Base-by-base conservation (phyloP, 2,113 vertebrate genomes). In the Leptobrachium ailaonicum region DNA sequence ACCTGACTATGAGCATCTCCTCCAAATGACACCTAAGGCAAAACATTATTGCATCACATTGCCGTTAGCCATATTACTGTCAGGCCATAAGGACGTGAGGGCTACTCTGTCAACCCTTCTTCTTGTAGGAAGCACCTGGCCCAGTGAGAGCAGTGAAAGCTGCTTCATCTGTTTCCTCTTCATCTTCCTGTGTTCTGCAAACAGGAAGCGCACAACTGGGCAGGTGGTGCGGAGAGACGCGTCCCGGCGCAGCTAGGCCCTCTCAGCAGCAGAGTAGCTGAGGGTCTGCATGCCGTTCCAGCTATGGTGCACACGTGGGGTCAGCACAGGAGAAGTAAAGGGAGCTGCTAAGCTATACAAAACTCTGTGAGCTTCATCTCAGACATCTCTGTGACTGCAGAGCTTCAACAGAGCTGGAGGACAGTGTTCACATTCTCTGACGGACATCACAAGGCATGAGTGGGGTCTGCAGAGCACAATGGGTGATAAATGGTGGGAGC, bases 121-220 rank as follows among this genome's bases (percentile, higher is more conserved):
- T 68, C 53, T 79, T 2, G 41, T 66, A 79, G 77, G 77, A 79
- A 54, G 70, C 77, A 79, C 77, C 77, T 79, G 77, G 70, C 41
- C 69, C 43, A 62, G 77, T 66, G 43, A 44, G 71, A 66, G 45
- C 62, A 79, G 77, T 79, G 77, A 79, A 79, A 79, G 77, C 70
- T 79, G 40, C 77, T 63, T 11, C 77, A 79, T 79, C 77, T 79
- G 77, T 79, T 79, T 79, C 77, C 77, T 79, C 70, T 63, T 42
- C 50, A 41, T 79, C 77, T 73, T 66, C 70, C 77, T 56, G 70
- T 56, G 44, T 50, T 7, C 70, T 73, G 70, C 77, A 73, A 79
- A 79, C 77, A 79, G 77, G 77, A 79, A 73, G 58, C 54, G 12
- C 40, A 79, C 45, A 79, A 12, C 70, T 44, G 69, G 70, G 77